Conservation (phyloP, 53 echinoderm and acorn worm genomes). For the Astropecten irregularis region DNA sequence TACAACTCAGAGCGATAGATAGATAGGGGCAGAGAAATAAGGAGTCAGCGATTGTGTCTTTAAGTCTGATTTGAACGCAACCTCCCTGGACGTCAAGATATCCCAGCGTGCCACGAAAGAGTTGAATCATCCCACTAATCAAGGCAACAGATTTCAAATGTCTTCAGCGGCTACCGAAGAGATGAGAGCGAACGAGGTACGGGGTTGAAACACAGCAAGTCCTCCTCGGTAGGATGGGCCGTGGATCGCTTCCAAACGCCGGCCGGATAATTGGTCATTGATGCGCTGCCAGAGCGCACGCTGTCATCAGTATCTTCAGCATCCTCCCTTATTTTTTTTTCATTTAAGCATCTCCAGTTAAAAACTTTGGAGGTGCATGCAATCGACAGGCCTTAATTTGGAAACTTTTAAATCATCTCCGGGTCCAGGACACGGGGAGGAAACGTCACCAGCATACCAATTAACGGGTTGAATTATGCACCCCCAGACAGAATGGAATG, state of each 20-base stretch:
- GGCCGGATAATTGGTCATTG: conserved; percentile 27
- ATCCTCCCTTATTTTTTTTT: background rate
- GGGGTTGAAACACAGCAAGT: conserved; percentile 31
- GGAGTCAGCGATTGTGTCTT: background rate
- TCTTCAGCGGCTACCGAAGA: conserved; percentile 27
- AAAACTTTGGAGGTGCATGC: background rate
- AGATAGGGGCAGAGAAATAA: no score
- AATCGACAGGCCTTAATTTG: conserved; percentile 46
- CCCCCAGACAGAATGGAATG: conserved; percentile 51
- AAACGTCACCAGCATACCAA: conserved; percentile 59
- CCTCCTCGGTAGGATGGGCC: background rate
- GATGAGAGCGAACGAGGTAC: conserved; percentile 28
- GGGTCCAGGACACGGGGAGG: background rate
- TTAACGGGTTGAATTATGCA: conserved; percentile 57
- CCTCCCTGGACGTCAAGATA: conserved; percentile 19
- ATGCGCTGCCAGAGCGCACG: conserved; percentile 26
- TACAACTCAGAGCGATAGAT: no score
- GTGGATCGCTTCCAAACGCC: background rate
- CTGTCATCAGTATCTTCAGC: conserved; percentile 2
- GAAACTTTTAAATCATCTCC: conserved; percentile 49
- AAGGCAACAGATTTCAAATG: conserved; percentile 12
- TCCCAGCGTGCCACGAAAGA: conserved; percentile 38
- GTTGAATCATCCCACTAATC: conserved; percentile 43
- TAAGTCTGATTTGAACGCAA: background rate
- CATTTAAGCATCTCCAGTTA: background rate